Base-by-base conservation (phyloP, 1,140 invertebrate genomes). In the Drosophila aff. region DNA sequence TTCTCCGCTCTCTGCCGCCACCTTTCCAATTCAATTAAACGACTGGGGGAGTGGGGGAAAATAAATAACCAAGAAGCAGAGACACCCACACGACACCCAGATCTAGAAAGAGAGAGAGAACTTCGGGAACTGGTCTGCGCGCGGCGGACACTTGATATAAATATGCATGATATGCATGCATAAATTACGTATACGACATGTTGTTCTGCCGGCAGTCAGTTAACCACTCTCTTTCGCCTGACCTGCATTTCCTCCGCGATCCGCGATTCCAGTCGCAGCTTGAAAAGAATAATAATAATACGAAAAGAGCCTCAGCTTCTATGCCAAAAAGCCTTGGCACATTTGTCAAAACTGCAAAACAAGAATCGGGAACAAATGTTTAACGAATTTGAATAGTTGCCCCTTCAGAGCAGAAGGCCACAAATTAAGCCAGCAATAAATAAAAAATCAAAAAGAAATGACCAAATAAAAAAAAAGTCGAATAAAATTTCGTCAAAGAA, bases 371-470 rank as follows among this genome's bases (percentile, higher is more conserved):
- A 38, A 55, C 52, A 64, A 41, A 36, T 36, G 63, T 36, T 46
- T 46, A 68, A 53, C 47, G 64, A 71, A 90, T 90, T 82, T 87
- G 67, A 81, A 85, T 91, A 86, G 74, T 76, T 43, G 26, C 40
- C 41, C 43, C 23, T 41, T 33, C 13, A 13, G 5, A 66, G 74
- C 44, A 59, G 74, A 74, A 82, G 80, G 65, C 83, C 57, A 80
- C 76, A 81, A 89, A 87, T 89, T 87, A 87, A 87, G 81, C 61
- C 83, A 66, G 81, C 79, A 82, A 89, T 87, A 89, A 87, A 87
- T 89, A 84, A 87, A 78, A 90, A 90, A 89, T 89, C 81, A 81
- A 81, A 89, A 79, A 84, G 74, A 90, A 89, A 87, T 87, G 83
- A 86, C 71, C 83, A 89, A 77, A 69, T 49, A 53, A 58, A 69